Evolutionary conservation across 2,888 invertebrate genomes (phyloP), one percentile per base, ranked within the genome.

Genomic region (Dermolepida albohirtum): DNA sequence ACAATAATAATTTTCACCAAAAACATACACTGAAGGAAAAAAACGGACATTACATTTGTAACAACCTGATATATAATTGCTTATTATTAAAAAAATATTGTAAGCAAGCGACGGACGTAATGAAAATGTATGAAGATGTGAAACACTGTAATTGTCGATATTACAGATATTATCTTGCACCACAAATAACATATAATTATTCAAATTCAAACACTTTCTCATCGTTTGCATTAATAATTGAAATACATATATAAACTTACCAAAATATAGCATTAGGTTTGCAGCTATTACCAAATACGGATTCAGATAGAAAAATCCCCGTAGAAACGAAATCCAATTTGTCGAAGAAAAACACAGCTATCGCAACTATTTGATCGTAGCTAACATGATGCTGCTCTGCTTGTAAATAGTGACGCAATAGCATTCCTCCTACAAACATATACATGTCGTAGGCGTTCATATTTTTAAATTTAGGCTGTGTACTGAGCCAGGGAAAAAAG

Each of bases 401-500:
- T 66, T 78, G 77, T 29, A 71, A 74, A 49, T 76, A 74, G 50
- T 77, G 77, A 17, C 72, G 73, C 6, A 77, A 71, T 47, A 78
- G 34, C 14, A 76, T 44, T 27, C 78, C 78, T 7, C 78, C 78
- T 44, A 78, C 55, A 41, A 66, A 72, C 10, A 67, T 44, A 49
- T 75, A 72, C 7, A 73, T 27, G 34, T 74, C 70, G 29, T 72
- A 64, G 7, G 63, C 12, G 12, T 47, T 55, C 66, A 63, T 67
- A 4, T 43, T 40, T 70, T 67, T 44, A 29, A 59, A 67, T 40
- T 65, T 57, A 29, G 62, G 55, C 4, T 49, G 44, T 11, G 39
- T 43, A 12, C 40, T 27, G 14, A 72, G 65, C 41, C 66, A 59
- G 10, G 64, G 44, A 49, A 77, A 77, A 66, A 77, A 77, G 27